Percentiles rank a stretch among this genome's conserved stretches.
These are phyloP conservation scores for Heliconius himera DNA, from an alignment of 1,140 invertebrate genomes.

Conservation along the genomic window DNA sequence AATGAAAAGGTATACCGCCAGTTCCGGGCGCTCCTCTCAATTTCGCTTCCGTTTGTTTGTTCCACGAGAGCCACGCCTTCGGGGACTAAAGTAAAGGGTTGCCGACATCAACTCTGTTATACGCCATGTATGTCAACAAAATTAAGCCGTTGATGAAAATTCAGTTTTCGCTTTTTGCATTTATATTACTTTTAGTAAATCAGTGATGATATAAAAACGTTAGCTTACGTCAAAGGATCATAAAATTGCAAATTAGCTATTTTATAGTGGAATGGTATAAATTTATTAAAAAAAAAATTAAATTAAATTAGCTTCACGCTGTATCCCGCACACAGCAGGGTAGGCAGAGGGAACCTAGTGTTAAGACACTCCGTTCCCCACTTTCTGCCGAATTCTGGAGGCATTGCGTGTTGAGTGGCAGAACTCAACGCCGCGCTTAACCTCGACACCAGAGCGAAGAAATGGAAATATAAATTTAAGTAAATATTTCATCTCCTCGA, in stretches of 20 bases:
- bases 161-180: slow-evolving; percentile 31
- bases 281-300: no score
- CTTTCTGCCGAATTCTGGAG: no score
- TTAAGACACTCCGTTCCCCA: no score
- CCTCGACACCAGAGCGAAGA: no score
- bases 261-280: neutral
- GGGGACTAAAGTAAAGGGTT: slow-evolving; percentile 70
- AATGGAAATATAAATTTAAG: no score
- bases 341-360: no score
- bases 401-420: no score
- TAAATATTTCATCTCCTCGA: no score
- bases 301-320: no score
- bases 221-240: neutral
- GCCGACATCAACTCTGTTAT: slow-evolving; percentile 46
- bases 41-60: slow-evolving; percentile 80
- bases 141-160: slow-evolving; percentile 44
- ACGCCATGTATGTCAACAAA: slow-evolving; percentile 56
- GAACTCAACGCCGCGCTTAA: no score
- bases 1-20: slow-evolving; percentile 80
- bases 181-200: slow-evolving; percentile 23
- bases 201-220: slow-evolving; percentile 6
- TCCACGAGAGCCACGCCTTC: slow-evolving; percentile 69
- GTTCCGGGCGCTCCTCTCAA: slow-evolving; percentile 77
- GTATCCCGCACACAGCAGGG: no score
- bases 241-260: neutral